Percentiles rank a stretch among this genome's conserved stretches.
Conservation (phyloP, 2,888 invertebrate genomes). For the Campaea margaritaria region DNA sequence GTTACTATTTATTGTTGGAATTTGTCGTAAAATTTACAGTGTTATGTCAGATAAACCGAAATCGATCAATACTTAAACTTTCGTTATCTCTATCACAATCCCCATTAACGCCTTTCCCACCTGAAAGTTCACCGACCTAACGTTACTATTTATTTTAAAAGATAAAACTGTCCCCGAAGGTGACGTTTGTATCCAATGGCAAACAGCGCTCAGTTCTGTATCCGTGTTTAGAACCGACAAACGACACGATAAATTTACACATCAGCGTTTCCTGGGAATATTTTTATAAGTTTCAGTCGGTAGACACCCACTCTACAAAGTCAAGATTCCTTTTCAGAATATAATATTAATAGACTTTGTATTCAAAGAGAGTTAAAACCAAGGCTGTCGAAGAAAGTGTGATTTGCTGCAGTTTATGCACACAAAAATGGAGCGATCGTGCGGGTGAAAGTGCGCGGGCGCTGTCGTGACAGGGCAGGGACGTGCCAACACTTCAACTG, state of each 20-base stretch:
- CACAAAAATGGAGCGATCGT: conserved; percentile 71
- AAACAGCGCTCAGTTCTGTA: conserved; percentile 61
- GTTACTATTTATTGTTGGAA: not conserved
- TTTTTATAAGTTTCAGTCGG: conserved; percentile 42
- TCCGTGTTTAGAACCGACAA: conserved; percentile 60
- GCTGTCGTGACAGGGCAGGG: conserved; percentile 68
- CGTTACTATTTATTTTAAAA: conserved; percentile 60
- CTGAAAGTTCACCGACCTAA: conserved; percentile 58
- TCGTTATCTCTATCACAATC: conserved; percentile 16
- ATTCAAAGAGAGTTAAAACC: conserved; percentile 14
- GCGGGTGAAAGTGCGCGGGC: conserved; percentile 71
- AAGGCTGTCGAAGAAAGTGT: conserved; percentile 57
- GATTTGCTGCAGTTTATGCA: conserved; percentile 58
- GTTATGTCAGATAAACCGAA: not conserved
- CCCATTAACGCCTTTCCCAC: conserved; percentile 43
- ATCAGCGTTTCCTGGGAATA: conserved; percentile 66
- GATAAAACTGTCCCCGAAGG: conserved; percentile 65
- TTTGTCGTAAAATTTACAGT: not conserved
- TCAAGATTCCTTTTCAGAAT: not conserved
- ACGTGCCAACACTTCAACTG: conserved; percentile 56
- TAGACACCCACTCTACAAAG: not conserved
- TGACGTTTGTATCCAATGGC: conserved; percentile 60
- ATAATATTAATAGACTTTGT: not conserved
- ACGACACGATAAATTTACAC: conserved; percentile 59
- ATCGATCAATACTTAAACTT: conserved; percentile 19